Conservation (phyloP, 2,888 invertebrate species). For the Philopedon plagiatum region DNA sequence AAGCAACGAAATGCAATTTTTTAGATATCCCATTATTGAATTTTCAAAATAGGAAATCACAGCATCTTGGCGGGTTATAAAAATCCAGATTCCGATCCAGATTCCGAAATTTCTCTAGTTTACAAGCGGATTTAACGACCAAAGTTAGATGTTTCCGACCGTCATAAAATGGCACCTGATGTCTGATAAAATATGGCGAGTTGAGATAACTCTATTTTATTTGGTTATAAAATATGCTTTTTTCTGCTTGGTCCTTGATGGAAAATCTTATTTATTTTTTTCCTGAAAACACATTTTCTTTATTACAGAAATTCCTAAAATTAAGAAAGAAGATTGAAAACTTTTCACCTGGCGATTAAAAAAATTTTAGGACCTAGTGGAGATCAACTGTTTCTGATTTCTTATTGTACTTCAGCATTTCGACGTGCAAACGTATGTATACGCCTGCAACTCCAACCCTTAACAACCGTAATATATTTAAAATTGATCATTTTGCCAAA, state of each 20-base stretch:
- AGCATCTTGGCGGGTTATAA: conserved; percentile 24
- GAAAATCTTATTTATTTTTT: neutral
- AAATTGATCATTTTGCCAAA: too few relatives aligned
- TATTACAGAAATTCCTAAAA: too few relatives aligned
- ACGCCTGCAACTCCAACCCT: too few relatives aligned
- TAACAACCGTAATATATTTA: too few relatives aligned
- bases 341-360: too few relatives aligned
- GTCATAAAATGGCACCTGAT: conserved; percentile 29
- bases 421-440: too few relatives aligned
- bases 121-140: conserved; percentile 35
- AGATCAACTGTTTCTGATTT: too few relatives aligned
- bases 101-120: conserved; percentile 31
- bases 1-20: neutral
- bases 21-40: neutral
- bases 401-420: too few relatives aligned
- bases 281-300: too few relatives aligned
- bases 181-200: conserved; percentile 1
- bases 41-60: conserved; percentile 11
- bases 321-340: too few relatives aligned
- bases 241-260: neutral
- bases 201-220: conserved; percentile 5
- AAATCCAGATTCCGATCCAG: conserved; percentile 14
- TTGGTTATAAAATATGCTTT: neutral
- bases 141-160: conserved; percentile 17
- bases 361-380: too few relatives aligned